Base-by-base conservation (phyloP, 2,888 invertebrate species). In the Ametastegia equiseti region DNA sequence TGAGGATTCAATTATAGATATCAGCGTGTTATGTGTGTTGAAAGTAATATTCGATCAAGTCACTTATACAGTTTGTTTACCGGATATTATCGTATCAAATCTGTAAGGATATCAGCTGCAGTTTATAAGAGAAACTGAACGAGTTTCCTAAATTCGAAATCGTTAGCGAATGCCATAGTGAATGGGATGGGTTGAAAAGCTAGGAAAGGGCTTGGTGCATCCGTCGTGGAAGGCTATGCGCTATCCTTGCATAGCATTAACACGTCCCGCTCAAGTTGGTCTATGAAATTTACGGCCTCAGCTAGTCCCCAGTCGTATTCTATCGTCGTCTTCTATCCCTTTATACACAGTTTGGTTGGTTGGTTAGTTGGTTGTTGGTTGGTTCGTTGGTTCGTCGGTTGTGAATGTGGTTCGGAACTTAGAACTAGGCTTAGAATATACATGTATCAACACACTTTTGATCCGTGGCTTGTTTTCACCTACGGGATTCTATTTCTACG, bases 201-300 rank as follows among this genome's bases (percentile, higher is more conserved):
- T n/a, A n/a, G n/a, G n/a, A n/a, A n/a, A 45, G 30, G 71, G 71
- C 27, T 45, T 45, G 47, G 23, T 71, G 71, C 71, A 71, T 71
- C 71, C 71, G 71, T 71, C 45, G 27, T 47, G 27, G n/a, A 30
- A 30, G 45, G 9, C 47, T 71, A 39, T 71, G 47, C 71, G 47
- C 71, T 27, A 47, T 71, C 75, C 50, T 75, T 54, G 75, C 75
- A 54, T 75, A 19, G 75, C 75, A 75, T 75, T 75, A 75, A 75
- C 75, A 54, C 75, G 75, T 75, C 30, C 54, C 45, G 71, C 27
- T 71, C 71, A 71, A 71, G 71, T 71, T 71, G 71, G 45, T 47
- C 71, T 45, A 23, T 45, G 27, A 71, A 30, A 71, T 71, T 71
- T 71, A 71, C 71, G 71, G n/a, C 71, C 71, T 67, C 30, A 39